Evolutionary conservation across 2,888 invertebrate genomes (phyloP).

Genomic region (Danaus chrysippus): DNA sequence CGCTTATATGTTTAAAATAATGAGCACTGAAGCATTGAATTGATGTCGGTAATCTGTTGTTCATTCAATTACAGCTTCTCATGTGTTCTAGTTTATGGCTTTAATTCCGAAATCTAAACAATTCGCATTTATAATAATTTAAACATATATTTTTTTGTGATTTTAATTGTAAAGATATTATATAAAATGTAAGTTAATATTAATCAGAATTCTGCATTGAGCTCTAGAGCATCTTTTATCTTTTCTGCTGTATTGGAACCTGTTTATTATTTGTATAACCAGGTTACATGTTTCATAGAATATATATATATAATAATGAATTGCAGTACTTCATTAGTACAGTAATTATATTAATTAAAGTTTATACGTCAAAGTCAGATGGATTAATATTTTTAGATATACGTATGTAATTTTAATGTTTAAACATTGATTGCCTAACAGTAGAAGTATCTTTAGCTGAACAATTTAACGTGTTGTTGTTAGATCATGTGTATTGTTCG

Average conservation of each 20-base stretch:
- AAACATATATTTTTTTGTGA: conserved; percentile 18
- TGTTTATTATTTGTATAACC: neutral
- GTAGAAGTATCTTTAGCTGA: neutral
- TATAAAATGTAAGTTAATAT: neutral
- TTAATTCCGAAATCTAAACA: conserved; percentile 43
- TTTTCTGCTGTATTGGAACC: neutral
- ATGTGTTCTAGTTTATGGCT: conserved; percentile 50
- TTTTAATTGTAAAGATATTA: conserved; percentile 13
- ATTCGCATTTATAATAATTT: conserved; percentile 30
- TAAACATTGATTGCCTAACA: neutral
- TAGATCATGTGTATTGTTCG: neutral
- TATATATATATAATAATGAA: neutral
- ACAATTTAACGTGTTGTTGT: neutral
- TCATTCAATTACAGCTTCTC: conserved; percentile 32
- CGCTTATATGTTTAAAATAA: neutral
- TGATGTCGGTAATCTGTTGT: conserved; percentile 33
- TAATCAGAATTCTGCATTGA: neutral
- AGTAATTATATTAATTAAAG: too few species aligned
- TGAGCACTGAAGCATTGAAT: conserved; percentile 34
- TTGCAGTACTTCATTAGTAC: neutral
- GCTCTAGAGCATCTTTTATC: neutral
- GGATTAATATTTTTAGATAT: conserved; percentile 5
- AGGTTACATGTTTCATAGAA: conserved; percentile 2
- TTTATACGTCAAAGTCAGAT: too few species aligned
- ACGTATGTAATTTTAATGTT: neutral